phyloP scores from a whole-genome alignment of 2,888 invertebrate species.

The Lasioglossum marginatum region DNA sequence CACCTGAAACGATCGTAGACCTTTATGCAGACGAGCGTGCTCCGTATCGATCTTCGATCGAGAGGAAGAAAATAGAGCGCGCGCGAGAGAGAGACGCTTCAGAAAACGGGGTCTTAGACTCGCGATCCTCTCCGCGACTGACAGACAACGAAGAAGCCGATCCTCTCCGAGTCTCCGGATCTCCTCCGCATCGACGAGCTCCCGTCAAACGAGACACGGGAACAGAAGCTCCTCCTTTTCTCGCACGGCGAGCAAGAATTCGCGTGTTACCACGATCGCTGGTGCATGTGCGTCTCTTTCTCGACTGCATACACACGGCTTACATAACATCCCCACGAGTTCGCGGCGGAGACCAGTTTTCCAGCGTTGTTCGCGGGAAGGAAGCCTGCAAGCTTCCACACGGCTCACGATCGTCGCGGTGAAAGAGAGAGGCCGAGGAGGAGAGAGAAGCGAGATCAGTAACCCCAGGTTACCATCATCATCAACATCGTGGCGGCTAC shows the following conservation, averaged over 20 bases:
- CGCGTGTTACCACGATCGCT: conserved; percentile 19
- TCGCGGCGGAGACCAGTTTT: conserved; percentile 56
- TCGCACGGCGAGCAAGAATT: conserved; percentile 15
- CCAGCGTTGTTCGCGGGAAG: conserved; percentile 57
- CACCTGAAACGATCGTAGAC: conserved; percentile 62
- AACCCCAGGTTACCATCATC: conserved; percentile 55
- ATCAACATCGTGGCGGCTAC: conserved; percentile 26
- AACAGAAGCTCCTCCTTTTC: background rate
- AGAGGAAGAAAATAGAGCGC: too few species aligned
- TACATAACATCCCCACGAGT: conserved; percentile 73
- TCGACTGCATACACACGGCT: conserved; percentile 47
- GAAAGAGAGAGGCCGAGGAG: background rate
- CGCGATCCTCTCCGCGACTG: conserved; percentile 26
- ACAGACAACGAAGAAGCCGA: background rate
- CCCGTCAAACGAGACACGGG: background rate
- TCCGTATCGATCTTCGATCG: background rate
- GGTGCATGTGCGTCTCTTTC: conserved; percentile 41
- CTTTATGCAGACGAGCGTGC: conserved; percentile 19
- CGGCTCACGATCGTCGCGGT: conserved; percentile 9
- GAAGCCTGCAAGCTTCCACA: conserved; percentile 70
- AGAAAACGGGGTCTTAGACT: background rate
- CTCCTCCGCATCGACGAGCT: conserved; percentile 3
- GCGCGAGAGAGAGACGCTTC: too few species aligned
- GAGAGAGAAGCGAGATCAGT: conserved; percentile 54
- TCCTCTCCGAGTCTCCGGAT: background rate